Evolutionary conservation across 2,113 vertebrate genomes (phyloP).

Genomic region (Sylvicapra grimmia): DNA sequence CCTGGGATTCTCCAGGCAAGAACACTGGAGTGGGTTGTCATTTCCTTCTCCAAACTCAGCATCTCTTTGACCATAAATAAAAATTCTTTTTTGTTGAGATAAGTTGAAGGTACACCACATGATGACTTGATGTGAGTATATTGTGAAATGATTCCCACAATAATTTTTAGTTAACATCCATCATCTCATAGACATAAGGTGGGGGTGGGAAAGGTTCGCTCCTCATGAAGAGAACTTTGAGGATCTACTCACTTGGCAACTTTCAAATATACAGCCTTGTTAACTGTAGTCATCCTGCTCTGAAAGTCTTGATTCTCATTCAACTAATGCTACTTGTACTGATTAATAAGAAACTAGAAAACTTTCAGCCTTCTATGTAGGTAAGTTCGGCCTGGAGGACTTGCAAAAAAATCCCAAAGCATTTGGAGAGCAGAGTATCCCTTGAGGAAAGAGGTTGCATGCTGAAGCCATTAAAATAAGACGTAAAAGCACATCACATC

Average conservation of each 20-base stretch:
- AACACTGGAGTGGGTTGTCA: too few species aligned
- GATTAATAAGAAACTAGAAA: not conserved
- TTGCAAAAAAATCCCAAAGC: not conserved
- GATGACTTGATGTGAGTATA: not conserved
- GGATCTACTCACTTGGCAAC: not conserved
- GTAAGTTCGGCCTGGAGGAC: not conserved
- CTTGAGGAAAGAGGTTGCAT: not conserved
- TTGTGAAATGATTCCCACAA: not conserved
- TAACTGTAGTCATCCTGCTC: not conserved
- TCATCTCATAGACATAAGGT: not conserved
- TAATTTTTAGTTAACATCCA: not conserved
- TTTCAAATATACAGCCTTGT: not conserved
- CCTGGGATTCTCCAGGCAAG: too few species aligned
- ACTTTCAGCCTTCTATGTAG: not conserved
- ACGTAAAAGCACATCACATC: not conserved
- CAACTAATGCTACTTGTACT: not conserved
- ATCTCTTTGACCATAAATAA: not conserved
- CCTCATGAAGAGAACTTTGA: not conserved
- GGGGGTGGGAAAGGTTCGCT: not conserved
- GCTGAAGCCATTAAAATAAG: not conserved
- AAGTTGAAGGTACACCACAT: not conserved
- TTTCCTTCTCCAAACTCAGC: too few species aligned
- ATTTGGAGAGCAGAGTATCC: not conserved
- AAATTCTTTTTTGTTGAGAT: not conserved
- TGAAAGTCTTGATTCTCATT: not conserved